Percentiles rank a stretch among this genome's conserved stretches.
Conservation (phyloP, 2,113 vertebrate genomes). For the Leiothrix lutea region DNA sequence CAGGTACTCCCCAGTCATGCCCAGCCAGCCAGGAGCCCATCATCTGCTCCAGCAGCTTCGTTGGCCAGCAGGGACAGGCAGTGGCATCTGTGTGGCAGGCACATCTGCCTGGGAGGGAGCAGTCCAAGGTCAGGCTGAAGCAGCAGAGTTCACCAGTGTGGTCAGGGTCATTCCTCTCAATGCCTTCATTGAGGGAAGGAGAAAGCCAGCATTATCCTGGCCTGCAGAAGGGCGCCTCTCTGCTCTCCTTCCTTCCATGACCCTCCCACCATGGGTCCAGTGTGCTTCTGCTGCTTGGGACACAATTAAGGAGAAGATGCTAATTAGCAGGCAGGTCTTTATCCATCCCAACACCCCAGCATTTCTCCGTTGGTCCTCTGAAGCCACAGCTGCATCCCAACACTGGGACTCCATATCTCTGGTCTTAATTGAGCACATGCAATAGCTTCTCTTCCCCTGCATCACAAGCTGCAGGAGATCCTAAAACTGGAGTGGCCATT, state of each 20-base stretch:
- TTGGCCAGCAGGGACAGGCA: background rate
- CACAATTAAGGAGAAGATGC: background rate
- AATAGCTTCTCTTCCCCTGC: background rate
- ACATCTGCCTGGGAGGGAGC: background rate
- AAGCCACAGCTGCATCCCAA: background rate
- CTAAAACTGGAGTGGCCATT: background rate
- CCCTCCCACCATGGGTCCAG: background rate
- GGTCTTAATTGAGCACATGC: background rate
- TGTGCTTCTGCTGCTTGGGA: background rate
- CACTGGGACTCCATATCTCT: background rate
- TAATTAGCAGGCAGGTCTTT: background rate
- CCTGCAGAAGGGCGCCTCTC: background rate
- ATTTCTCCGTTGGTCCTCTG: rapidly evolving
- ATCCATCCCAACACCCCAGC: background rate
- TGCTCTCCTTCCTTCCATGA: background rate
- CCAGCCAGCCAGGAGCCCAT: rapidly evolving
- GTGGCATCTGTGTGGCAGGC: background rate
- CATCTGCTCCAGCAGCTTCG: background rate
- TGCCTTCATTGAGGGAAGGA: background rate
- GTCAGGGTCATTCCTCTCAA: background rate
- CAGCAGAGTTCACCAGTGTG: rapidly evolving
- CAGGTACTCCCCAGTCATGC: too few species aligned
- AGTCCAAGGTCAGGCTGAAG: background rate
- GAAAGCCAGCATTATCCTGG: background rate
- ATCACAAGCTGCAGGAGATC: background rate